These are phyloP conservation scores for Athrips mouffetella DNA, from an alignment of 2,888 invertebrate genomes.

Conservation along the genomic window DNA sequence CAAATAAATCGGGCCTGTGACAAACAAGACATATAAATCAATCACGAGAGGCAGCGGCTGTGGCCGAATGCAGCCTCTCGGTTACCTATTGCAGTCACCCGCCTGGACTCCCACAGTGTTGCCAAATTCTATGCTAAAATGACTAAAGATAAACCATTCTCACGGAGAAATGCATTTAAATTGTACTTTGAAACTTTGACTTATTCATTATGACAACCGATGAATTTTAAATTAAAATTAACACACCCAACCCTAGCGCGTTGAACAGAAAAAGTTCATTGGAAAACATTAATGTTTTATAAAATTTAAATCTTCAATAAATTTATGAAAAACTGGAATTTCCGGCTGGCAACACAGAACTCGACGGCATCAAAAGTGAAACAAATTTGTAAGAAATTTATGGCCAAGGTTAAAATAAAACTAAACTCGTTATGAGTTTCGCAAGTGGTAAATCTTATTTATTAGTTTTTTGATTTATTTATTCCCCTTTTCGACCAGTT, in stretches of 20 bases:
- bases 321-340: no score
- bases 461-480: constrained; percentile 62
- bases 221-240: no score
- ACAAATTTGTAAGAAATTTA: constrained; percentile 74
- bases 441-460: constrained; percentile 59
- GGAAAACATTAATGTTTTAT: no score
- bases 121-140: no score
- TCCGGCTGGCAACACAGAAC: constrained; percentile 29
- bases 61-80: constrained; percentile 60
- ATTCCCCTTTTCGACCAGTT: constrained; percentile 29
- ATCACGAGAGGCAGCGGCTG: constrained; percentile 74
- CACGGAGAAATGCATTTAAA: not conserved
- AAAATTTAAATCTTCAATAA: no score
- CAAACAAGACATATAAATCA: constrained; percentile 80
- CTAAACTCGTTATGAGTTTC: constrained; percentile 71
- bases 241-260: no score
- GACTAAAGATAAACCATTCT: no score
- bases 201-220: no score
- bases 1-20: constrained; percentile 77
- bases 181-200: not conserved
- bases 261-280: no score
- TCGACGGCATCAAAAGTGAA: constrained; percentile 46
- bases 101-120: constrained; percentile 44
- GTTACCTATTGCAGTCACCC: constrained; percentile 11
- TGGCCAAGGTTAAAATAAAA: constrained; percentile 62